Conservation (phyloP, 2,888 invertebrate genomes). For the Torymus auratus region DNA sequence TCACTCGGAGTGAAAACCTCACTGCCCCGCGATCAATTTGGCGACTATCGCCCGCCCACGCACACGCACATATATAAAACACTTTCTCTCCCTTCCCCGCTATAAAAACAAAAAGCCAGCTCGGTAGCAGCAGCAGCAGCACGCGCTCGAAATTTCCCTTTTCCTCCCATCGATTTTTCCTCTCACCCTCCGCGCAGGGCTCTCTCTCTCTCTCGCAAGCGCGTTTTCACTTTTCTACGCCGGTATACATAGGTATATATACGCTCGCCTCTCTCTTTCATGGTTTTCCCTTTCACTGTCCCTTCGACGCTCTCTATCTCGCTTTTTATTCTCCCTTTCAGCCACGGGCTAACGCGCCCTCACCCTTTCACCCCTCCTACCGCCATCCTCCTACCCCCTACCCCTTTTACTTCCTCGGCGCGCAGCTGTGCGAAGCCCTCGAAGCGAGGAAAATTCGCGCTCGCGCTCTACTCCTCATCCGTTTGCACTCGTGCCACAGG, state of each 20-base stretch:
- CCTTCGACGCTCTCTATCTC: constrained; percentile 37
- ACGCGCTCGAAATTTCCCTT: constrained; percentile 46
- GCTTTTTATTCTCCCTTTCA: constrained; percentile 49
- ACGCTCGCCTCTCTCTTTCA: constrained; percentile 43
- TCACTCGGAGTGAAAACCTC: no score
- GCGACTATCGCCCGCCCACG: no score
- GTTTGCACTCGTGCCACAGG: constrained; percentile 18
- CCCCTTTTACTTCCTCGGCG: constrained; percentile 18
- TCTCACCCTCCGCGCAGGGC: constrained; percentile 11
- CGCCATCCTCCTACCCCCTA: constrained; percentile 17
- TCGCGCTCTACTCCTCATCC: constrained; percentile 11
- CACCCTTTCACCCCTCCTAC: constrained; percentile 45
- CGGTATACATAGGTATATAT: constrained; percentile 12
- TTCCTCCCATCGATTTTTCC: constrained; percentile 46
- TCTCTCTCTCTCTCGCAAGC: constrained; percentile 16
- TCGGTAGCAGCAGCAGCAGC: background rate
- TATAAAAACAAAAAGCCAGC: no score
- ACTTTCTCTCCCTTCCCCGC: no score
- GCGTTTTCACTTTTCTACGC: constrained; percentile 55
- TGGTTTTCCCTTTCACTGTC: constrained; percentile 53
- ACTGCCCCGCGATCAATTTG: no score
- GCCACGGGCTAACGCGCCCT: constrained; percentile 45
- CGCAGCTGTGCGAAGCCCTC: constrained; percentile 44
- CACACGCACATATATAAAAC: no score
- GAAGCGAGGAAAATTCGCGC: constrained; percentile 47